Evolutionary conservation across 2,888 invertebrate genomes (phyloP), one percentile per base, ranked within the genome.

Genomic region (Dasypolia templi): DNA sequence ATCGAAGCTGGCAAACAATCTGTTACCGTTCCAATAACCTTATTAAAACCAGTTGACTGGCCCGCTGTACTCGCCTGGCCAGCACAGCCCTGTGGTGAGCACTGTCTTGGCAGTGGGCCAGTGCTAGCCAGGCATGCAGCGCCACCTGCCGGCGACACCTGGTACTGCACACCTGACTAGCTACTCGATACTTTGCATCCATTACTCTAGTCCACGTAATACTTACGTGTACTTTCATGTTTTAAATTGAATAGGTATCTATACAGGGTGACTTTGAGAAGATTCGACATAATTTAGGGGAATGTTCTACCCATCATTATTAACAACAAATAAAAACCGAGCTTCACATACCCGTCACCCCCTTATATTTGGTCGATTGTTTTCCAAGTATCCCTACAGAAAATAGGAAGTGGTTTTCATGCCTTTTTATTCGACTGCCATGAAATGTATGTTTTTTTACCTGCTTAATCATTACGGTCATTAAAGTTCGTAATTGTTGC

Each of bases 101-200:
- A 14, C 39, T 51, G 61, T 65, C 63, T 71, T 87, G 87, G 85
- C 87, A 72, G 39, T 17, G 42, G 17, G 83, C 85, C 87, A 85
- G 42, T 42, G 51, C 22, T 35, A 58, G 53, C 39, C 65, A 58
- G 74, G 71, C 72, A 51, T 61, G 58, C 63, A 69, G 3, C 65
- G 72, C 71, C 76, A 85, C 80, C 83, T 85, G 83, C 66, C 64
- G 72, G 39, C 42, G 59, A 77, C 56, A 63, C 69, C 56, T 39
- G 53, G 55, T 69, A 63, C 19, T 53, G 44, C 56, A 72, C 82
- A 75, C 71, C 77, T 72, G 63, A 62, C 67, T 42, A n/a, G 51
- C 55, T 26, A 51, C 71, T 55, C 59, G 70, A 69, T 61, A 69
- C 51, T 55, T 56, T 32, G 51, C 64, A 5, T 35, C 58, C 14